Evolutionary conservation across 2,888 invertebrate species (phyloP), one percentile per base, ranked within the genome.

Genomic region (Hartigia nigra): DNA sequence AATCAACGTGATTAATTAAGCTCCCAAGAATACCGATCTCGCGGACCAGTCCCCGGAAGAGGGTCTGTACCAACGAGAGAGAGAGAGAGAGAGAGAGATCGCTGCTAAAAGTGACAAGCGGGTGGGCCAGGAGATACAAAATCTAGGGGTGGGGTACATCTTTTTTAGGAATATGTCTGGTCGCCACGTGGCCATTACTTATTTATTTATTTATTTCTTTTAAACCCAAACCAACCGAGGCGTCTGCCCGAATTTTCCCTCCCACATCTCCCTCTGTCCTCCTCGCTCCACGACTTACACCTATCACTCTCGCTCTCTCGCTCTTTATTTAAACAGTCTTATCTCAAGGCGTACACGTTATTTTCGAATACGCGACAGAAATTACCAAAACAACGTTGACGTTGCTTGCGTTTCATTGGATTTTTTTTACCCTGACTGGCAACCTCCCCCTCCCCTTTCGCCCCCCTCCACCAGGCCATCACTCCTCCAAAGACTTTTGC

Each of bases 141-240:
- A 55, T 55, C 23, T 23, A 55, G 23, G 5, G 39, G 5, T 9
- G 5, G 23, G 23, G 0, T 9, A 55, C 9, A 23, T 55, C 23
- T 55, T 55, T 55, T 55, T 55, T 55, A 55, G 39, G 39, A 23
- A 55, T 55, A 55, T 14, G 39, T 55, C 74, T 75, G 32, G 39
- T 39, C 74, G 69, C 70, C 76, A 76, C 70, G 75, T 69, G 31
- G 37, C 72, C 79, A 32, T 31, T 72, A 39, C 35, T 31, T 31
- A 31, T 75, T 81, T 76, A 70, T 34, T 37, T 77, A 75, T 72
- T 74, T 76, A 37, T 35, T 72, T 70, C 55, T 74, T n/a, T 34
- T 39, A 9, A 74, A 78, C 80, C 76, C 80, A 81, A 81, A 81
- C 81, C 82, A 78, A 81, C 77, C 75, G 76, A 35, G 78, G 75